Evolutionary conservation across 1,140 invertebrate species (phyloP).

Genomic region (Drosophila asahinai): DNA sequence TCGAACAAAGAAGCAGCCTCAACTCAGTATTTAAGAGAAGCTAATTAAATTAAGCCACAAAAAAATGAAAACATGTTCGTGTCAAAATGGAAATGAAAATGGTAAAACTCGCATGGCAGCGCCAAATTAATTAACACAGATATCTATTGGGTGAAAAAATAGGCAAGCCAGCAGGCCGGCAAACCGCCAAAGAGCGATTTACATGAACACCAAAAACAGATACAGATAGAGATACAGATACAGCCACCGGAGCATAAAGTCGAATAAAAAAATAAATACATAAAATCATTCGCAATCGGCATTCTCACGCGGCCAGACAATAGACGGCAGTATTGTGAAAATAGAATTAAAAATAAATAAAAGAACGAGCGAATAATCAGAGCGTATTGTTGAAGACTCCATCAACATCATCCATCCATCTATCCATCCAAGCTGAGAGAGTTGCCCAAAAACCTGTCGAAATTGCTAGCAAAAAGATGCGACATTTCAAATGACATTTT

Average conservation of each 20-base stretch:
- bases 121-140: constrained; percentile 80
- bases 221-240: constrained; percentile 27
- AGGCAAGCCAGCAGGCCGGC: constrained; percentile 17
- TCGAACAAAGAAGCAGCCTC: constrained; percentile 28
- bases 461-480: constrained; percentile 44
- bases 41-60: constrained; percentile 35
- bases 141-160: constrained; percentile 72
- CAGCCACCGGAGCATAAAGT: constrained; percentile 72
- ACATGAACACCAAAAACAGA: constrained; percentile 36
- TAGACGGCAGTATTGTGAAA: constrained; percentile 53
- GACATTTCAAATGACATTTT: constrained; percentile 78
- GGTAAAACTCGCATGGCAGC: constrained; percentile 69
- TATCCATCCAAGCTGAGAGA: background rate
- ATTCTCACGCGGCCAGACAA: constrained; percentile 60
- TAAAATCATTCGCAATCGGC: constrained; percentile 58
- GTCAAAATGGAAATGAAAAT: constrained; percentile 59
- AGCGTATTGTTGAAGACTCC: constrained; percentile 58
- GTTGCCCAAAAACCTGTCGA: constrained; percentile 51
- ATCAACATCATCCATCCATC: constrained; percentile 9
- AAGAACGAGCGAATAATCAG: constrained; percentile 65
- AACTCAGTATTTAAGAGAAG: constrained; percentile 52
- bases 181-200: constrained; percentile 34
- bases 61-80: constrained; percentile 55
- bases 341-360: constrained; percentile 63
- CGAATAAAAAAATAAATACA: constrained; percentile 28